Evolutionary conservation across 2,113 vertebrate species (phyloP).

Genomic region (Pomatostomus ruficeps): DNA sequence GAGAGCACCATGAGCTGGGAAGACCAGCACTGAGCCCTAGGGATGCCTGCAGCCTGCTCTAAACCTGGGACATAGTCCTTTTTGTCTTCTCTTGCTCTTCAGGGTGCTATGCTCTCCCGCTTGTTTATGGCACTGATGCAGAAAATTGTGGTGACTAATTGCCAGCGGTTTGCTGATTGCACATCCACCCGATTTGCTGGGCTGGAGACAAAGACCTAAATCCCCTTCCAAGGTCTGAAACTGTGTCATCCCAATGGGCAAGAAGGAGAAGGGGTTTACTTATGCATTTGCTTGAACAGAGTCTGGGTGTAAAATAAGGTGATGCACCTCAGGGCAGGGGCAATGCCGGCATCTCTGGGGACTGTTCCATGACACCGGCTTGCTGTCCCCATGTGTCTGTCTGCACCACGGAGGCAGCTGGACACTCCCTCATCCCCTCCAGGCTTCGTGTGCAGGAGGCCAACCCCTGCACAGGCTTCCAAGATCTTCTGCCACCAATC

Average conservation of each 20-base stretch:
- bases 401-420: neutral
- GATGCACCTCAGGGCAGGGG: neutral
- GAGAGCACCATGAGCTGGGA: neutral
- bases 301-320: neutral
- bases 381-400: fast-evolving
- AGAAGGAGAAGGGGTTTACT: neutral
- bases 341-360: neutral
- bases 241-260: neutral
- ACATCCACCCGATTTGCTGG: slow-evolving; percentile 59
- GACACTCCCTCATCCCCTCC: neutral
- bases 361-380: neutral
- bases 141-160: slow-evolving; percentile 59
- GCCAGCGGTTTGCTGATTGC: slow-evolving; percentile 37
- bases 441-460: neutral
- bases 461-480: neutral
- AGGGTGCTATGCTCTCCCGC: neutral
- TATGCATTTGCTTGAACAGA: neutral
- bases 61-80: slow-evolving; percentile 37
- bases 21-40: slow-evolving; percentile 38
- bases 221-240: neutral
- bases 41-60: slow-evolving; percentile 67
- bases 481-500: neutral
- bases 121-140: slow-evolving; percentile 71
- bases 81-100: slow-evolving; percentile 49
- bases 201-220: neutral